Percentiles rank a stretch among this genome's conserved stretches.
Evolutionary conservation across 1,140 invertebrate species (phyloP).

Genomic region (Drosophila tristis): DNA sequence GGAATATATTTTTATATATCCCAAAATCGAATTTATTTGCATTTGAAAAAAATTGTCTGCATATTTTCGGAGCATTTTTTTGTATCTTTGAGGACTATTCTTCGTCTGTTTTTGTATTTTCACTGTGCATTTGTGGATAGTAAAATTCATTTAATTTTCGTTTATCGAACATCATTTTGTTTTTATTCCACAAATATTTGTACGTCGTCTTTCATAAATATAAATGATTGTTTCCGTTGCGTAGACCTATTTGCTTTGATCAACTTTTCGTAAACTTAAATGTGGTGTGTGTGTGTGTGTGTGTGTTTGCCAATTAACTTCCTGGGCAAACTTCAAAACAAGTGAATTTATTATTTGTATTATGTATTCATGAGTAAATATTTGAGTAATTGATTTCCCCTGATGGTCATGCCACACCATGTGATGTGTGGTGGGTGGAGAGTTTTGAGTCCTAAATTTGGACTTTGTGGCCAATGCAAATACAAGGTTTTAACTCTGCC

Average conservation of each 20-base stretch:
- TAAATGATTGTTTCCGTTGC: not conserved
- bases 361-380: conserved; percentile 22
- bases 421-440: not conserved
- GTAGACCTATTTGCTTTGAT: conserved; percentile 6
- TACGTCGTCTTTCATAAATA: too few species aligned
- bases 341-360: conserved; percentile 29
- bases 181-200: too few species aligned
- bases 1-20: too few species aligned
- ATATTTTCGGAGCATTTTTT: too few species aligned
- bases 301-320: conserved; percentile 4
- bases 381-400: conserved; percentile 50
- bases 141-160: too few species aligned
- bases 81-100: too few species aligned
- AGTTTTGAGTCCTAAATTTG: conserved; percentile 6
- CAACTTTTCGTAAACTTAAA: not conserved
- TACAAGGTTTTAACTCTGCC: not conserved
- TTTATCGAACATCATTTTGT: too few species aligned
- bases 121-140: too few species aligned
- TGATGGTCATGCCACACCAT: conserved; percentile 11
- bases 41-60: too few species aligned
- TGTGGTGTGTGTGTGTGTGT: not conserved
- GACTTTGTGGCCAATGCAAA: conserved; percentile 22
- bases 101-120: too few species aligned
- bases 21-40: too few species aligned
- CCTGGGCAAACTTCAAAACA: conserved; percentile 22